A percentile compares a stretch with the other conserved stretches of the same genome.
These are phyloP conservation scores for Antigone vipio DNA, from an alignment of 2,113 vertebrate genomes.

Conservation along the genomic window DNA sequence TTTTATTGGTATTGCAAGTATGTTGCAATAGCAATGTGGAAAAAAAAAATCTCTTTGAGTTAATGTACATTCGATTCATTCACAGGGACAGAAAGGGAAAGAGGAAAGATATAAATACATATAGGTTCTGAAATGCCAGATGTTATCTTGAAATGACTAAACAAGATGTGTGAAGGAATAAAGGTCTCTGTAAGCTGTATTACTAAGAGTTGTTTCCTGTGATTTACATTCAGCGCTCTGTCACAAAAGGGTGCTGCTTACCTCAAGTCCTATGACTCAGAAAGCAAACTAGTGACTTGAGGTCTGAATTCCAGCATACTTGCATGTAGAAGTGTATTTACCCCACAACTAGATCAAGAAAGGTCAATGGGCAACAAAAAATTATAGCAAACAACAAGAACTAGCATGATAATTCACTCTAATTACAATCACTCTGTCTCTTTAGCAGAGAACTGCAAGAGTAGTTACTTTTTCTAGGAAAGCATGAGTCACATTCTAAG, in stretches of 20 bases:
- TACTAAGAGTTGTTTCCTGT: neutral
- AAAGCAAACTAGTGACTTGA: neutral
- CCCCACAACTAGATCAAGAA: neutral
- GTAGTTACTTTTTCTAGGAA: neutral
- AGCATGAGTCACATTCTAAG: neutral
- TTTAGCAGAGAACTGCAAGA: neutral
- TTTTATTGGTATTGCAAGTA: neutral
- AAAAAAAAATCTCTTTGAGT: neutral
- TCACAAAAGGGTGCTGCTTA: neutral
- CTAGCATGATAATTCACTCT: neutral
- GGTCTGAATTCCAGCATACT: neutral
- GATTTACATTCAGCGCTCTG: neutral
- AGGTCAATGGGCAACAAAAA: neutral
- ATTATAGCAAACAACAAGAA: neutral
- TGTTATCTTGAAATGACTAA: neutral
- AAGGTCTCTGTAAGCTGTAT: neutral
- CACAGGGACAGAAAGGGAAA: neutral
- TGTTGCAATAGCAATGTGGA: accelerated
- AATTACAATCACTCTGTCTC: neutral
- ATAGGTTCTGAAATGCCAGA: neutral
- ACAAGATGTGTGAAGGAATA: neutral
- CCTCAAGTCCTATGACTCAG: neutral
- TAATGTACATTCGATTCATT: neutral
- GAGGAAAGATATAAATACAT: neutral
- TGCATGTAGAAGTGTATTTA: neutral